Base-by-base conservation (phyloP, 2,113 vertebrate genomes). In the Anoplopoma fimbria region DNA sequence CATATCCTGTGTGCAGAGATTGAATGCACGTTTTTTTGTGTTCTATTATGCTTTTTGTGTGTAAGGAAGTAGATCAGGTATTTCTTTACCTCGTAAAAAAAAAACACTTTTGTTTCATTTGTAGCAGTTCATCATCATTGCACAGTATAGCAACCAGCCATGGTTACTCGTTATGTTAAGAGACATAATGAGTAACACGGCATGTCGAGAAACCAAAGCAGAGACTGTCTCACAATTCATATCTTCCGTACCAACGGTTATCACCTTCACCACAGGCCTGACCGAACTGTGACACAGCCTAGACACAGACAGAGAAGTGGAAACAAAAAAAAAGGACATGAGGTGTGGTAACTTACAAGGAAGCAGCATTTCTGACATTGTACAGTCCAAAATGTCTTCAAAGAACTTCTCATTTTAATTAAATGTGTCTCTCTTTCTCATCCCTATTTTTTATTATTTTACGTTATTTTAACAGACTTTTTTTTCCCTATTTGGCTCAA, bases 231-330 rank as follows among this genome's bases (percentile, higher is more conserved):
- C 2, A 25, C 13, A 6, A 33, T 71, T 65, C 31, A 21, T 14
- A 23, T 25, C 2, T 6, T 19, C 7, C 25, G 31, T 1, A 40
- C 3, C 49, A 57, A 10, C 9, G 21, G 17, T 31, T 9, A 13
- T 4, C 40, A 68, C 57, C 25, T 67, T 19, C 9, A 75, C 51
- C 72, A 62, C 42, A 25, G 29, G 9, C 7, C 21, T 45, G 3
- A 53, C 15, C 14, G 0, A 62, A 9, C 38, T 38, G 49, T 53
- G 57, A 49, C 29, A 71, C 9, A 49, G 14, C 1, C 1, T 4
- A 80, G 29, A 36, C 25, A 40, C 3, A 38, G 15, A 79, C 17
- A 51, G 62, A 58, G 49, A 81, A 85, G 49, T 38, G 61, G 33
- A 71, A n/a, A n/a, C n/a, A n/a, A n/a, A 3, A 2, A 9, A 51